A percentile compares a stretch with the other conserved stretches of the same genome.
Conservation (phyloP, 2,888 invertebrate genomes). For the Ophonus ardosiacus region DNA sequence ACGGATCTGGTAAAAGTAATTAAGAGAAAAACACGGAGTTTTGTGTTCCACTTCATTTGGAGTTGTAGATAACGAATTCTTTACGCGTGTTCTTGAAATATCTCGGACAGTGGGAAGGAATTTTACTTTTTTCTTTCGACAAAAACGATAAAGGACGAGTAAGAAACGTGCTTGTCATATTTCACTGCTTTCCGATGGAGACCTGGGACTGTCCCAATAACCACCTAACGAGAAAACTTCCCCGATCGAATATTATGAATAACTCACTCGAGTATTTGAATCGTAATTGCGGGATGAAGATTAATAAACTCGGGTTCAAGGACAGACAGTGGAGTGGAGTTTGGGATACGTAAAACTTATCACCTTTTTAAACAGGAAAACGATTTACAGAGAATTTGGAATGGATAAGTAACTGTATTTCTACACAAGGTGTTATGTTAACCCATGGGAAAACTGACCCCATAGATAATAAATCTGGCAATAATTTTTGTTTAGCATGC, state of each 20-base stretch:
- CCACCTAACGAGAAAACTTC: slow-evolving; percentile 43
- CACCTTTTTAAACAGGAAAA: too few relatives aligned
- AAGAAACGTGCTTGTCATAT: slow-evolving; percentile 53
- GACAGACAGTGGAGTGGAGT: background rate
- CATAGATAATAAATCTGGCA: too few relatives aligned
- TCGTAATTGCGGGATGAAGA: slow-evolving; percentile 2
- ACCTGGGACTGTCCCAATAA: slow-evolving; percentile 43
- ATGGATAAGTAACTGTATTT: too few relatives aligned
- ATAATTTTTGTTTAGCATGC: too few relatives aligned
- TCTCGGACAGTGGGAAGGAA: slow-evolving; percentile 52
- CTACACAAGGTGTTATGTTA: too few relatives aligned
- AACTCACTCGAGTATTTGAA: slow-evolving; percentile 31
- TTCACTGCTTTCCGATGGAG: slow-evolving; percentile 28
- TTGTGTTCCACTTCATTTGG: slow-evolving; percentile 60
- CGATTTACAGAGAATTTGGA: too few relatives aligned
- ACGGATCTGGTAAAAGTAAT: slow-evolving; percentile 58
- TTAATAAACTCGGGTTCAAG: slow-evolving; percentile 7
- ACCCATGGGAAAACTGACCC: too few relatives aligned
- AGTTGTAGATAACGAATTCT: slow-evolving; percentile 60
- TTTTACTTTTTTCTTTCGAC: slow-evolving; percentile 52
- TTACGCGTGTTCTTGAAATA: slow-evolving; percentile 57
- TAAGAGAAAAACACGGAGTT: slow-evolving; percentile 60
- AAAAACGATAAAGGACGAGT: slow-evolving; percentile 60
- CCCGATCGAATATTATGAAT: slow-evolving; percentile 43
- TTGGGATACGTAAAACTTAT: too few relatives aligned